A percentile compares a stretch with the other conserved stretches of the same genome.
Conservation (phyloP, 92 coral and sea anemone species). For the Micromussa lordhowensis region DNA sequence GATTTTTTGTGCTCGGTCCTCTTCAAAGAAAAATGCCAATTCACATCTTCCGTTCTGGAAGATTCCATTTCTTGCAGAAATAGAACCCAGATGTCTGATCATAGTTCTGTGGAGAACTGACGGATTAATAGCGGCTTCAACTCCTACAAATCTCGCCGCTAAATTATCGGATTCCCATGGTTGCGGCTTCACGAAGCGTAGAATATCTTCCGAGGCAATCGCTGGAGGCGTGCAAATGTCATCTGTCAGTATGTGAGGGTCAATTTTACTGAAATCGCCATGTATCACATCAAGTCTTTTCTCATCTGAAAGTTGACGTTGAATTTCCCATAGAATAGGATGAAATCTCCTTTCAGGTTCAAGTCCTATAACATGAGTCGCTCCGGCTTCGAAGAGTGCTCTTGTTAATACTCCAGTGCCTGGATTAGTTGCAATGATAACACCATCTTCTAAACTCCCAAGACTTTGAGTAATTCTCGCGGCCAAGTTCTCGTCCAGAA, state of each 20-base stretch:
- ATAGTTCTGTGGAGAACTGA: slow-evolving; percentile 74
- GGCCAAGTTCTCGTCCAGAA: slow-evolving; percentile 79
- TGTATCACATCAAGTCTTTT: slow-evolving; percentile 59
- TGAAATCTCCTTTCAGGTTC: slow-evolving; percentile 91
- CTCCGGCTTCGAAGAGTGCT: slow-evolving; percentile 88
- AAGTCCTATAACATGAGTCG: slow-evolving; percentile 80
- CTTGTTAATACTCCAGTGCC: slow-evolving; percentile 86
- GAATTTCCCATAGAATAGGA: slow-evolving; percentile 65
- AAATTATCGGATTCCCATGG: slow-evolving; percentile 76
- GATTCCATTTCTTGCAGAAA: slow-evolving; percentile 78
- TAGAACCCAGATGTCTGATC: slow-evolving; percentile 77
- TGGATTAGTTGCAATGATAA: slow-evolving; percentile 82
- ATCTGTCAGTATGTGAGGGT: slow-evolving; percentile 69
- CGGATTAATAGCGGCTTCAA: slow-evolving; percentile 72
- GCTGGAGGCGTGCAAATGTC: slow-evolving; percentile 83
- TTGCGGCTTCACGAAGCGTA: slow-evolving; percentile 52
- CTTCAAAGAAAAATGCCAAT: slow-evolving; percentile 81
- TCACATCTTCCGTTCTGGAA: slow-evolving; percentile 92
- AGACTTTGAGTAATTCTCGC: slow-evolving; percentile 72
- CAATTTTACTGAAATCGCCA: slow-evolving; percentile 95
- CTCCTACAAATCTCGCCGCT: slow-evolving; percentile 90
- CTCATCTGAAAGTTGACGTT: slow-evolving; percentile 48
- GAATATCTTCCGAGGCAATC: slow-evolving; percentile 81
- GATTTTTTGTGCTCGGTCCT: slow-evolving; percentile 82
- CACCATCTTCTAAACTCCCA: slow-evolving; percentile 37